These are phyloP conservation scores for Brachyptera risi DNA, from an alignment of 2,888 invertebrate genomes.

Conservation along the genomic window DNA sequence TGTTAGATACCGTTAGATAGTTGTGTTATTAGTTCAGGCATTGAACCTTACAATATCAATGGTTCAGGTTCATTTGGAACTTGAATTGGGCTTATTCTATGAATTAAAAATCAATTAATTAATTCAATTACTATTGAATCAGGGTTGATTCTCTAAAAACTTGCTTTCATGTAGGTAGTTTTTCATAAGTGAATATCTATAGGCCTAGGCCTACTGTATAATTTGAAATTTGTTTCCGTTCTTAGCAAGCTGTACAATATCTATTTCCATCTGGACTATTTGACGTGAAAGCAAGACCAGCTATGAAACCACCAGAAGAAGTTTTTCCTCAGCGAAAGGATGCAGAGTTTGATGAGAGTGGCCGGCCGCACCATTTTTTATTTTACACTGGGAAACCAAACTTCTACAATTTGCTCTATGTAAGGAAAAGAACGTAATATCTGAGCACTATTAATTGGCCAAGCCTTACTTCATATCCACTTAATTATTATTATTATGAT, in stretches of 20 bases:
- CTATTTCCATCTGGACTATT: constrained; percentile 93
- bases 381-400: constrained; percentile 90
- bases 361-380: constrained; percentile 84
- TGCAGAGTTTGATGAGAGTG: constrained; percentile 86
- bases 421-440: constrained; percentile 52
- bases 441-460: too few species aligned
- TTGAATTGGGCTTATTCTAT: neutral
- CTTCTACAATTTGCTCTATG: constrained; percentile 78
- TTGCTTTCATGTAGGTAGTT: too few species aligned
- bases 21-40: too few species aligned
- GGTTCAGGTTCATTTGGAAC: too few species aligned
- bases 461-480: too few species aligned
- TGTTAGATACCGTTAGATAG: neutral
- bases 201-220: constrained; percentile 4
- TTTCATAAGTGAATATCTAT: too few species aligned
- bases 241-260: constrained; percentile 82
- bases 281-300: constrained; percentile 78
- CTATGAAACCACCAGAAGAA: constrained; percentile 86
- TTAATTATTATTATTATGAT: too few species aligned
- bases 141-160: too few species aligned
- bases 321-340: constrained; percentile 79
- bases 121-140: too few species aligned
- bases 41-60: too few species aligned
- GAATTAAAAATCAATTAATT: too few species aligned
- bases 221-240: constrained; percentile 37